These are phyloP conservation scores for Paracanthobrama guichenoti DNA, from an alignment of 2,113 vertebrate species.

Conservation along the genomic window DNA sequence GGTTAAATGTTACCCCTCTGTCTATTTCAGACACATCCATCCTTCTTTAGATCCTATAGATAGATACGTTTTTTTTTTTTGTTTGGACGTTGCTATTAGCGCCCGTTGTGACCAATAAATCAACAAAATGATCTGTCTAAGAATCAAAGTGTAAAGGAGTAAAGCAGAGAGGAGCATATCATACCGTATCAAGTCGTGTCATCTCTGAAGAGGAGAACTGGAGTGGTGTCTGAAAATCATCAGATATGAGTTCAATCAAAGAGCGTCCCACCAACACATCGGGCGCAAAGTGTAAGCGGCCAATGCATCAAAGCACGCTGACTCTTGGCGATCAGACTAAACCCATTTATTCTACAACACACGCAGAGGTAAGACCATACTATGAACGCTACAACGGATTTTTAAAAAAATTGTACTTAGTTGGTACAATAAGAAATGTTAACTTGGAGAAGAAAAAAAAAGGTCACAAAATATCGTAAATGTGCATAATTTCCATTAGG, in stretches of 20 bases:
- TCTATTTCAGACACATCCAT: too few species aligned
- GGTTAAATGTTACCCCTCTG: too few species aligned
- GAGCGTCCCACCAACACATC: background rate
- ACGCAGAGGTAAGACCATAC: constrained; percentile 55
- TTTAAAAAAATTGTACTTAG: too few species aligned
- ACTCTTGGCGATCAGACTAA: constrained; percentile 46
- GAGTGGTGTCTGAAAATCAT: background rate
- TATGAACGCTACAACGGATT: too few species aligned
- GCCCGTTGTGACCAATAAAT: background rate
- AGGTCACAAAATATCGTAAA: too few species aligned
- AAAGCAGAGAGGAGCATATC: background rate
- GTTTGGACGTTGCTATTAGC: constrained; percentile 15
- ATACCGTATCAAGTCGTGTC: too few species aligned
- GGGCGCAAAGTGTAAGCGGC: background rate
- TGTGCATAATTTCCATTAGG: too few species aligned
- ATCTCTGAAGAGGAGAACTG: background rate
- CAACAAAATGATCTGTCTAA: background rate
- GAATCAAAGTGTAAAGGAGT: background rate
- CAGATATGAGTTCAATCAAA: background rate
- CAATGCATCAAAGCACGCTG: constrained; percentile 60
- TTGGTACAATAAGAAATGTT: too few species aligned
- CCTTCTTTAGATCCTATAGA: too few species aligned
- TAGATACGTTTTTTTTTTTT: background rate
- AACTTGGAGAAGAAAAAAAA: too few species aligned
- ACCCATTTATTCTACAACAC: constrained; percentile 58